phyloP scores from a whole-genome alignment of 1,140 invertebrate species.

The Triops cancriformis region DNA sequence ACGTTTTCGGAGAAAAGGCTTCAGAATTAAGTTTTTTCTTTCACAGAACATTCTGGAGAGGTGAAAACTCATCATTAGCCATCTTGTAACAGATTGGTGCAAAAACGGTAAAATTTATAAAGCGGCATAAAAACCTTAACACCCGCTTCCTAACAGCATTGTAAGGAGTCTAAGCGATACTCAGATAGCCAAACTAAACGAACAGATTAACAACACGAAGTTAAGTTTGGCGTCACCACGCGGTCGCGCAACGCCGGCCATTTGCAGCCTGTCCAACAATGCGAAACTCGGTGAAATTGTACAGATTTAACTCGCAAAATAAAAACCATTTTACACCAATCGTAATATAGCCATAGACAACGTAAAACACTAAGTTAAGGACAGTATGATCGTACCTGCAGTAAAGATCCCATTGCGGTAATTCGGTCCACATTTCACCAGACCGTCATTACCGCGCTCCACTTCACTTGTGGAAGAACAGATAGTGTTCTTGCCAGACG shows the following conservation, averaged over 20 bases:
- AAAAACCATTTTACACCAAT: too few relatives aligned
- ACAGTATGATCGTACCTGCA: background rate
- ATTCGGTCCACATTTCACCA: background rate
- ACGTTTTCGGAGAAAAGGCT: too few relatives aligned
- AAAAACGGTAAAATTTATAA: too few relatives aligned
- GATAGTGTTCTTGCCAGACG: background rate
- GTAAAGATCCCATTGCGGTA: background rate
- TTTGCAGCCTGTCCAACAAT: background rate
- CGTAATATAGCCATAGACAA: too few relatives aligned
- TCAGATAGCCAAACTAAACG: background rate
- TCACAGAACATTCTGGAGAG: conserved; percentile 11
- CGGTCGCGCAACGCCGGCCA: background rate
- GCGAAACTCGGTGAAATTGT: background rate
- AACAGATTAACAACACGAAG: background rate
- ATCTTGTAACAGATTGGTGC: background rate
- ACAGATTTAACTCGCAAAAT: too few relatives aligned
- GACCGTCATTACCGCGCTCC: conserved; percentile 7
- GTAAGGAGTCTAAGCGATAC: too few relatives aligned
- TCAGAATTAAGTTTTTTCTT: conserved; percentile 15
- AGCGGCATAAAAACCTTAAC: too few relatives aligned
- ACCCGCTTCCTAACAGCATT: too few relatives aligned
- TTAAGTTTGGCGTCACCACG: background rate
- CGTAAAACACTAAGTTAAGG: background rate
- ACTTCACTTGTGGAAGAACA: conserved; percentile 9
- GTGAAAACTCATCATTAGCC: conserved; percentile 9